Conservation (phyloP, 53 echinoderm and acorn worm genomes). For the Holothuria scabra region DNA sequence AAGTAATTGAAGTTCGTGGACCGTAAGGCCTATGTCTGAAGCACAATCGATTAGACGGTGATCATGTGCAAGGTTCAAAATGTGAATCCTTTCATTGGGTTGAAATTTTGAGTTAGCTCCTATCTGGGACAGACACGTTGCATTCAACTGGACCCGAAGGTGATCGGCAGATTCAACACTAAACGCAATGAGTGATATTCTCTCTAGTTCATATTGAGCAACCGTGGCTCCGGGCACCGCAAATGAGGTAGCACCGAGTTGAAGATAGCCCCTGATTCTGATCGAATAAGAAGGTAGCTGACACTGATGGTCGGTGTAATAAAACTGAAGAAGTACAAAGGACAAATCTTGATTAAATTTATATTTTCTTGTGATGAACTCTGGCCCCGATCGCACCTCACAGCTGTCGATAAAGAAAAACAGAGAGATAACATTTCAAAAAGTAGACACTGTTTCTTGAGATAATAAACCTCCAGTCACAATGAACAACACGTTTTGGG, state of each 20-base stretch:
- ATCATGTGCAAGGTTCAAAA: constrained; percentile 63
- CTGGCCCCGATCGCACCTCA: constrained; percentile 88
- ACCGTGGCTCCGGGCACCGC: constrained; percentile 70
- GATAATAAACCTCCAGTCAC: too few relatives aligned
- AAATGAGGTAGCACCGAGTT: constrained; percentile 56
- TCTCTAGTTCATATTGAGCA: constrained; percentile 81
- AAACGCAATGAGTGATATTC: constrained; percentile 76
- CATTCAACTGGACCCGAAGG: constrained; percentile 62
- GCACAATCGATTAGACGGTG: constrained; percentile 68
- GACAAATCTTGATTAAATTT: constrained; percentile 85
- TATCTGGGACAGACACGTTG: constrained; percentile 70
- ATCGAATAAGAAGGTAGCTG: constrained; percentile 83
- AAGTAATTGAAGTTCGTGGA: constrained; percentile 86
- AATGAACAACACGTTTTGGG: too few relatives aligned
- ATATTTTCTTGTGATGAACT: constrained; percentile 83
- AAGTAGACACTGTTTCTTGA: too few relatives aligned
- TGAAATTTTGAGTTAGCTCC: constrained; percentile 48
- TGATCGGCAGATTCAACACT: constrained; percentile 57
- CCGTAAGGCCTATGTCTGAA: constrained; percentile 70
- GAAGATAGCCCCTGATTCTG: constrained; percentile 73
- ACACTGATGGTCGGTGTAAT: constrained; percentile 88
- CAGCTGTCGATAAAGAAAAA: constrained; percentile 61
- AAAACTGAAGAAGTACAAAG: constrained; percentile 91
- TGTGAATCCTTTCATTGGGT: constrained; percentile 33
- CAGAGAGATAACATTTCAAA: neutral